These are phyloP conservation scores for Aegypius monachus DNA, from an alignment of 2,113 vertebrate genomes.

Conservation along the genomic window DNA sequence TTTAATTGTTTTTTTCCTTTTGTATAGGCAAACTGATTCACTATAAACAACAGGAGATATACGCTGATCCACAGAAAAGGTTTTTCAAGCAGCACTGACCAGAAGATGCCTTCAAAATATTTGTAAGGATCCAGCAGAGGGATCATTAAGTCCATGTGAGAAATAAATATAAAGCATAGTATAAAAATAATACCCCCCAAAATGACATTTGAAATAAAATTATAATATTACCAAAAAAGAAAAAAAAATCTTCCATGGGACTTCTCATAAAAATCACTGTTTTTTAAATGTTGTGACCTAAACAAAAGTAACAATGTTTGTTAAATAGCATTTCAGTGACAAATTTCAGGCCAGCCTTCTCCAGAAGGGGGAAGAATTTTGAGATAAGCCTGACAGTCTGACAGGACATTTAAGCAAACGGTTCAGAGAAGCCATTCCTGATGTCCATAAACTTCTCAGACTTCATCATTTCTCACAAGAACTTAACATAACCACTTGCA, in stretches of 20 bases:
- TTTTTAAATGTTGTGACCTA: not conserved
- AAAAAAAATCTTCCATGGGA: not conserved
- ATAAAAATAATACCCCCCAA: not conserved
- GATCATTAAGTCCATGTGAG: not conserved
- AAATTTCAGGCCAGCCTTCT: not conserved
- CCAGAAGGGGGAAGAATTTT: not conserved
- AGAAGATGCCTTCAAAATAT: not conserved
- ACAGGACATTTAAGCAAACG: not conserved
- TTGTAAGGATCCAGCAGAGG: not conserved
- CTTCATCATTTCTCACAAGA: not conserved
- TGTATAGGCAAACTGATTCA: not conserved
- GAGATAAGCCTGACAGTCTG: not conserved
- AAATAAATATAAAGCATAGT: not conserved
- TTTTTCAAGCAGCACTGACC: not conserved
- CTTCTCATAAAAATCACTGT: not conserved
- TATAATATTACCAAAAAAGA: not conserved
- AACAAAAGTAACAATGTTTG: not conserved
- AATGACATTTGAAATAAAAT: not conserved
- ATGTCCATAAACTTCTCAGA: not conserved
- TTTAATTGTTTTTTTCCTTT: not conserved
- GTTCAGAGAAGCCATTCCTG: not conserved
- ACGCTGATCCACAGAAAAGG: not conserved
- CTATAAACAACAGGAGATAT: not conserved
- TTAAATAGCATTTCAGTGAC: not conserved
- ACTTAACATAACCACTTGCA: not conserved